Percentiles rank a stretch among this genome's conserved stretches.
phyloP scores from a whole-genome alignment of 2,797 vertebrate species.

The Cheirogaleus major region DNA sequence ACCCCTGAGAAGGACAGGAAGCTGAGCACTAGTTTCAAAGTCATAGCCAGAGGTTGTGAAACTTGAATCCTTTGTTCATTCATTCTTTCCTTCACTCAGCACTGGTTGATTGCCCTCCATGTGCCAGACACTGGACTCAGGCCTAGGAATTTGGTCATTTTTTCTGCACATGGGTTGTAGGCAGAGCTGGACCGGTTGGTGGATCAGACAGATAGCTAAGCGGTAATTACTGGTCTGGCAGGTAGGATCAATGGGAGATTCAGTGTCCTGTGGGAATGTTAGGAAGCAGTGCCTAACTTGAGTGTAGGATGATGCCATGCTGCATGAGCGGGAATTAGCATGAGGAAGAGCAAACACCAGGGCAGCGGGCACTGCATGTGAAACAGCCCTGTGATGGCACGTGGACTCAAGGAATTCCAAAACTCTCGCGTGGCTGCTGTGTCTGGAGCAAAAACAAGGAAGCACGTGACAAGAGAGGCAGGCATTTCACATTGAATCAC shows the following conservation, averaged over 20 bases:
- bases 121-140: too few species aligned
- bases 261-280: background rate
- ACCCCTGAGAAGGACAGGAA: background rate
- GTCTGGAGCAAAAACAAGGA: background rate
- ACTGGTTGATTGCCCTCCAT: background rate
- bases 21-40: background rate
- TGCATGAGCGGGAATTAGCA: background rate
- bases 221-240: background rate
- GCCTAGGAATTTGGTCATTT: background rate
- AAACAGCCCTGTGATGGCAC: rapidly evolving
- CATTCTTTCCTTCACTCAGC: background rate
- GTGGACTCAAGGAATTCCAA: background rate
- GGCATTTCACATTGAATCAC: background rate
- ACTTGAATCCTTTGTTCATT: background rate
- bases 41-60: background rate
- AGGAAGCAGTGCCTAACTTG: rapidly evolving
- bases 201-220: background rate
- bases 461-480: rapidly evolving
- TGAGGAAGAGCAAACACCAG: rapidly evolving
- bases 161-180: rapidly evolving
- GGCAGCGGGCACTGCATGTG: rapidly evolving
- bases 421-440: too few species aligned
- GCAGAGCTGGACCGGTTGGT: background rate
- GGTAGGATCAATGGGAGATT: background rate
- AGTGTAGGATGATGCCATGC: background rate